Percentiles rank a stretch among this genome's conserved stretches.
Evolutionary conservation across 2,888 invertebrate genomes (phyloP).

Genomic region (Cheiracanthium punctorium): DNA sequence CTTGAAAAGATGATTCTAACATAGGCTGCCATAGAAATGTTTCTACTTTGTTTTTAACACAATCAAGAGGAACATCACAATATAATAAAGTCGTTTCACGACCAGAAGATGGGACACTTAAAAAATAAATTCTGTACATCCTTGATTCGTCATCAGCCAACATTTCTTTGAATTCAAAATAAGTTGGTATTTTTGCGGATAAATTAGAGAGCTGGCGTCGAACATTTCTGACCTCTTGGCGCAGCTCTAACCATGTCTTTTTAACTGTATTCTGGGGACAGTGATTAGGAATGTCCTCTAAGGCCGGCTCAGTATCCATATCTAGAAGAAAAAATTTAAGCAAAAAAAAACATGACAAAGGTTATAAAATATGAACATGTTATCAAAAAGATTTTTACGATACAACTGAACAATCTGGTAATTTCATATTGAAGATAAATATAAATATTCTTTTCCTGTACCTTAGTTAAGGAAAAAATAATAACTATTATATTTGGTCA

Average conservation of each 20-base stretch:
- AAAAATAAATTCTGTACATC: slow-evolving; percentile 87
- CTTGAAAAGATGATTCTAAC: slow-evolving; percentile 85
- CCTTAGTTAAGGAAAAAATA: too few relatives aligned
- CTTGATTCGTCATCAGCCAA: slow-evolving; percentile 72
- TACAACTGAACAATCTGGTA: too few relatives aligned
- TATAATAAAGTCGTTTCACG: slow-evolving; percentile 93
- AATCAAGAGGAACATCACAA: slow-evolving; percentile 81
- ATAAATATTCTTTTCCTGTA: too few relatives aligned
- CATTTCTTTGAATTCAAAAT: slow-evolving; percentile 75
- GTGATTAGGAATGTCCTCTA: slow-evolving; percentile 34
- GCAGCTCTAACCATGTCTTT: slow-evolving; percentile 75
- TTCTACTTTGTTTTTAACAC: slow-evolving; percentile 62
- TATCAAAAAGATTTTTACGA: too few relatives aligned
- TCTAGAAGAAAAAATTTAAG: too few relatives aligned
- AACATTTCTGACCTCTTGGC: slow-evolving; percentile 75
- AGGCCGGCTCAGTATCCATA: slow-evolving; percentile 6
- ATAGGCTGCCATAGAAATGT: slow-evolving; percentile 84
- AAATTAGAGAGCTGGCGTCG: slow-evolving; percentile 74
- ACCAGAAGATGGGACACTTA: slow-evolving; percentile 89
- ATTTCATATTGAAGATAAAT: too few relatives aligned
- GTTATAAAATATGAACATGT: too few relatives aligned
- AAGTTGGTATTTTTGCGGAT: slow-evolving; percentile 74
- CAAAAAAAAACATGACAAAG: too few relatives aligned
- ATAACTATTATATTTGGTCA: too few relatives aligned
- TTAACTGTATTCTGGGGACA: slow-evolving; percentile 17